phyloP scores from a whole-genome alignment of 2,888 invertebrate genomes.

The Linnaemya tessellans region DNA sequence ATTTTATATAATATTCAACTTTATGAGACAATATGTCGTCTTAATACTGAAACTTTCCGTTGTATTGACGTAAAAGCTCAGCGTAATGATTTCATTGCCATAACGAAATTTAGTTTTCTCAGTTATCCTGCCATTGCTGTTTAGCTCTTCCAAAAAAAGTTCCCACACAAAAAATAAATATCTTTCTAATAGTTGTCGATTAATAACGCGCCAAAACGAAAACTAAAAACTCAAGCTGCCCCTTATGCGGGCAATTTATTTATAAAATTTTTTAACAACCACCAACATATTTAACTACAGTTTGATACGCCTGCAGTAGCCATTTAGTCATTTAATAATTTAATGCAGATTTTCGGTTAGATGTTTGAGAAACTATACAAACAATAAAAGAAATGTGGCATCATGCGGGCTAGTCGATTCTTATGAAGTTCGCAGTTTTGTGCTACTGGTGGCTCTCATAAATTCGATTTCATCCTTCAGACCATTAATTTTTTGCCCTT shows the following conservation, averaged over 20 bases:
- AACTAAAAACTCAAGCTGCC: slow-evolving; percentile 17
- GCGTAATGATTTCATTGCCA: too few relatives aligned
- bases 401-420: slow-evolving; percentile 44
- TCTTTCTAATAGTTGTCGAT: neutral
- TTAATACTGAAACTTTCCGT: too few relatives aligned
- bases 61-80: too few relatives aligned
- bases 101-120: too few relatives aligned
- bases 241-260: slow-evolving; percentile 18
- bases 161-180: neutral
- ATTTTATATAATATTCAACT: too few relatives aligned
- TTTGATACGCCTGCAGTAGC: too few relatives aligned
- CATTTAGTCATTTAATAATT: slow-evolving; percentile 31
- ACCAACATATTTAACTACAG: neutral
- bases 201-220: neutral
- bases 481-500: neutral
- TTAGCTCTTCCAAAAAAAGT: neutral
- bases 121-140: too few relatives aligned
- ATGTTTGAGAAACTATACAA: neutral
- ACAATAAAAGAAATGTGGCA: slow-evolving; percentile 13
- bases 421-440: neutral
- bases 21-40: too few relatives aligned
- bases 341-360: slow-evolving; percentile 27
- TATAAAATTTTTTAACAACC: slow-evolving; percentile 20
- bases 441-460: neutral
- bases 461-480: neutral